Conservation (phyloP, 1,140 invertebrate genomes). For the Rhizoglyphus robini region DNA sequence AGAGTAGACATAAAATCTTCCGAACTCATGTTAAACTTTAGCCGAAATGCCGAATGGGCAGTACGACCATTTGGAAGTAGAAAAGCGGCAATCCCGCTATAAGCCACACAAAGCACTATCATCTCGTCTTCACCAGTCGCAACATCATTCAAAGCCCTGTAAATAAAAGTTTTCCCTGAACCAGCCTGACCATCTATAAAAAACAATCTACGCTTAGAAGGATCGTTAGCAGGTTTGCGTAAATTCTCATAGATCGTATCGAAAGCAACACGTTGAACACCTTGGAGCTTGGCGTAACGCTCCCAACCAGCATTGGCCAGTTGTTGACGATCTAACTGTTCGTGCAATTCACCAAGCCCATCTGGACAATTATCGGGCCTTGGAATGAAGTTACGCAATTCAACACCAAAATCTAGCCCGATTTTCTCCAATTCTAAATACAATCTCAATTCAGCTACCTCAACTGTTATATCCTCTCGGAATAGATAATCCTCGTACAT, state of each 20-base stretch:
- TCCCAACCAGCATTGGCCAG: no score
- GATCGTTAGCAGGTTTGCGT: neutral
- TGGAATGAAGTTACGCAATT: no score
- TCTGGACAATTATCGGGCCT: no score
- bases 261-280: neutral
- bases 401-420: no score
- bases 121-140: neutral
- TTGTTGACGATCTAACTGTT: no score
- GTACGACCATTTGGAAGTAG: neutral
- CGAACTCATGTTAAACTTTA: neutral
- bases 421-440: no score
- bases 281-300: no score
- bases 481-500: no score
- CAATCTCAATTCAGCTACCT: no score
- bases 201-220: neutral
- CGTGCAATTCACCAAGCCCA: no score
- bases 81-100: neutral
- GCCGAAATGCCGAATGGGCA: neutral
- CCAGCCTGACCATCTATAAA: neutral
- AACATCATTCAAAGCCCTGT: neutral
- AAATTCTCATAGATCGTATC: neutral
- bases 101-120: neutral
- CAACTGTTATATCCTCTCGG: no score
- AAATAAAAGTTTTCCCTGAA: constrained; percentile 6
- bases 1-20: neutral